Conservation (phyloP, 2,888 invertebrate genomes). For the Cloeon dipterum region DNA sequence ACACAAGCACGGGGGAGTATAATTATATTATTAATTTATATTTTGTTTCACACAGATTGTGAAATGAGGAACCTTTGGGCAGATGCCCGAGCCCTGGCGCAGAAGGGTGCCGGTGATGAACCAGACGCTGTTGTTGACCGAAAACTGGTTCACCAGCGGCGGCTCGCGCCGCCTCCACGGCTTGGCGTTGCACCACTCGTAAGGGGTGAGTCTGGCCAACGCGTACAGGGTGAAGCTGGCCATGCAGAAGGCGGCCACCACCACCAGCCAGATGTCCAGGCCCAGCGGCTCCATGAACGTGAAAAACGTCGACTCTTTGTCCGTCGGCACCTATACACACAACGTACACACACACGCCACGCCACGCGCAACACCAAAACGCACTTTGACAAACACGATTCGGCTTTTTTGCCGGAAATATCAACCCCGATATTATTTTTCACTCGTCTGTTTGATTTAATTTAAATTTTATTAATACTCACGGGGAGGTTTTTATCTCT, state of each 20-base stretch:
- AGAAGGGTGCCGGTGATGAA: conserved; percentile 40
- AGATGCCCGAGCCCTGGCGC: conserved; percentile 32
- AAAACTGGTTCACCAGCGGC: conserved; percentile 29
- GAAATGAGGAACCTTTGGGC: conserved; percentile 25
- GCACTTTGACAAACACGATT: too few relatives aligned
- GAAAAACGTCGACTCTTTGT: conserved; percentile 31
- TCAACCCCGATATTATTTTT: too few relatives aligned
- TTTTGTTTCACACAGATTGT: too few relatives aligned
- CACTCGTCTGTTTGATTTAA: too few relatives aligned
- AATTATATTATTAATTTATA: too few relatives aligned
- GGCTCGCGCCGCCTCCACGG: conserved; percentile 17
- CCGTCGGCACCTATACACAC: conserved; percentile 26
- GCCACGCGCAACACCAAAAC: too few relatives aligned
- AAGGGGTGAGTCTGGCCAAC: conserved; percentile 34
- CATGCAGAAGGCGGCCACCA: conserved; percentile 32
- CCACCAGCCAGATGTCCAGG: conserved; percentile 38
- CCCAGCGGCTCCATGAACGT: conserved; percentile 40
- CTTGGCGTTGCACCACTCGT: conserved; percentile 33
- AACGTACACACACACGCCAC: too few relatives aligned
- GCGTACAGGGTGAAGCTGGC: conserved; percentile 31
- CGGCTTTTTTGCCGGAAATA: too few relatives aligned
- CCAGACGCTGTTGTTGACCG: conserved; percentile 38
- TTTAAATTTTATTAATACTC: too few relatives aligned
- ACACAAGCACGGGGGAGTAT: too few relatives aligned
- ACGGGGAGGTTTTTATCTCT: too few relatives aligned